phyloP scores from a whole-genome alignment of 1,140 invertebrate genomes.

The Drosophila takahashii region DNA sequence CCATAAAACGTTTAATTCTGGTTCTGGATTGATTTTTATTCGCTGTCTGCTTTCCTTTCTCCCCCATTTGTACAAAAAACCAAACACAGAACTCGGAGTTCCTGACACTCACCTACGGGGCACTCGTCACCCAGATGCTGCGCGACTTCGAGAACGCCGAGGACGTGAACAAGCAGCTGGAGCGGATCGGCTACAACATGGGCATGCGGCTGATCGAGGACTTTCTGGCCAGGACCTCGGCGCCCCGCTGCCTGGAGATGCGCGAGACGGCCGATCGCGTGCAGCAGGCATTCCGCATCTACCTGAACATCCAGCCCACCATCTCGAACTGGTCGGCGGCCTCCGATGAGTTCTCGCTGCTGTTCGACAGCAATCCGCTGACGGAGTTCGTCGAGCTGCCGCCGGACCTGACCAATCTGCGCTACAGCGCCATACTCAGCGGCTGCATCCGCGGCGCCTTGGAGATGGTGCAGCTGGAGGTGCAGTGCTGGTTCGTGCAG shows the following conservation, averaged over 20 bases:
- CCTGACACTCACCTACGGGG: conserved; percentile 98
- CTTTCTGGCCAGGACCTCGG: conserved; percentile 96
- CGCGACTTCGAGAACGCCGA: conserved; percentile 99
- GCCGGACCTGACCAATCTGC: conserved; percentile 93
- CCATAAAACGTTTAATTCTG: conserved; percentile 8
- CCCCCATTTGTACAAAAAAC: conserved; percentile 24
- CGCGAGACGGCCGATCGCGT: conserved; percentile 99
- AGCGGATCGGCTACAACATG: conserved; percentile 99
- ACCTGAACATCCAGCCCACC: conserved; percentile 95
- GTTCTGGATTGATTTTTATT: conserved; percentile 48
- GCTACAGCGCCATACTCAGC: conserved; percentile 97
- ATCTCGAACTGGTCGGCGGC: conserved; percentile 97
- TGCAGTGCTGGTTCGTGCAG: conserved; percentile 92
- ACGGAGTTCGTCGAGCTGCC: conserved; percentile 99
- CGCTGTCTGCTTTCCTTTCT: conserved; percentile 30
- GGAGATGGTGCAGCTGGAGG: conserved; percentile 96
- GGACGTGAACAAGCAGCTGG: conserved; percentile 97
- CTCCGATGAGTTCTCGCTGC: conserved; percentile 98
- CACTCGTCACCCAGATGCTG: conserved; percentile 97
- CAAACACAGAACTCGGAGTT: conserved; percentile 95
- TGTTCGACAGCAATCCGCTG: conserved; percentile 97
- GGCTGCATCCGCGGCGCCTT: conserved; percentile 97
- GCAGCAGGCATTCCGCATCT: conserved; percentile 92
- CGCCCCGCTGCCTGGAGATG: conserved; percentile 96
- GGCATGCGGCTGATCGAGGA: conserved; percentile 99